Evolutionary conservation across 2,797 vertebrate genomes (phyloP).

Genomic region (Sphenodon punctatus): DNA sequence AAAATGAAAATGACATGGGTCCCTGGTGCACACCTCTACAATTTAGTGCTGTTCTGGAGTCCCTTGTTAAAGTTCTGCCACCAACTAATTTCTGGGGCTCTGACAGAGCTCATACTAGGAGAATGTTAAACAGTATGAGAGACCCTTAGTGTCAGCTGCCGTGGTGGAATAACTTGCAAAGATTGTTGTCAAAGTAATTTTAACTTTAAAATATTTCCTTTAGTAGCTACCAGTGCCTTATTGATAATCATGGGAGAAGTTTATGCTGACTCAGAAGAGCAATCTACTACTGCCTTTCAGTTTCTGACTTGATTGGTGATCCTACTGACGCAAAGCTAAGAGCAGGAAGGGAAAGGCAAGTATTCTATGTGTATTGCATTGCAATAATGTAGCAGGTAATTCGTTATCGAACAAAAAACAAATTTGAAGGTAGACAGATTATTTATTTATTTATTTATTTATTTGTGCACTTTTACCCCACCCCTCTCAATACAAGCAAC

Average conservation of each 20-base stretch:
- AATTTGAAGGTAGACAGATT: too few relatives aligned
- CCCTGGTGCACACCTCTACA: not conserved
- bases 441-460: too few relatives aligned
- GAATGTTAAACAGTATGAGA: not conserved
- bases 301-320: not conserved
- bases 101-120: not conserved
- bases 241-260: not conserved
- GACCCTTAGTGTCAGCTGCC: too few relatives aligned
- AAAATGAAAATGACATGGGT: too few relatives aligned
- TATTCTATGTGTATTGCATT: too few relatives aligned
- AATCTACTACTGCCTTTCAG: rapidly evolving
- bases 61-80: not conserved
- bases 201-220: not conserved
- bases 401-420: too few relatives aligned
- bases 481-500: too few relatives aligned
- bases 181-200: not conserved
- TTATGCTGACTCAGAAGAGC: not conserved
- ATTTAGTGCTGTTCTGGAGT: not conserved
- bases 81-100: not conserved
- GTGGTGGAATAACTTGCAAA: not conserved
- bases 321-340: too few relatives aligned
- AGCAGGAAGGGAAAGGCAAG: too few relatives aligned
- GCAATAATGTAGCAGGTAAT: too few relatives aligned
- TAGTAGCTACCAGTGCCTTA: not conserved
- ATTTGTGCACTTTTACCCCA: too few relatives aligned